Evolutionary conservation across 2,113 vertebrate species (phyloP).

Genomic region (Thalassarche chlororhynchos): DNA sequence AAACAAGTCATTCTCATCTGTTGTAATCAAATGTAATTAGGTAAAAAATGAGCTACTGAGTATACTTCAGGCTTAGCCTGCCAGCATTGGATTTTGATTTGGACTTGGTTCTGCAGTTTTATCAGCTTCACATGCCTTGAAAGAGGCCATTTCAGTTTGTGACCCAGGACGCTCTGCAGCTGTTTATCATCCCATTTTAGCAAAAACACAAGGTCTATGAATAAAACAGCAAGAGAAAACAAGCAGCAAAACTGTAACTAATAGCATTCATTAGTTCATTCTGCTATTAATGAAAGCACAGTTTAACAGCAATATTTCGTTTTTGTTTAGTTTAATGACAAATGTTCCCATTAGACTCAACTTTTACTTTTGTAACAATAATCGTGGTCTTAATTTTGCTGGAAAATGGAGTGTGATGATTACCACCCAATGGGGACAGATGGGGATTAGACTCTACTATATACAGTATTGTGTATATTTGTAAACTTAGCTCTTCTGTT

Average conservation of each 20-base stretch:
- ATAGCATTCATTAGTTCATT: not conserved
- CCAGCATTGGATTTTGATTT: not conserved
- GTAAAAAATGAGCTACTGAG: not conserved
- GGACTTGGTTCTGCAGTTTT: not conserved
- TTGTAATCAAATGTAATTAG: not conserved
- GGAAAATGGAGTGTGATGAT: not conserved
- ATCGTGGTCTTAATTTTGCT: not conserved
- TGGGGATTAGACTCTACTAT: not conserved
- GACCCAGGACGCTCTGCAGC: not conserved
- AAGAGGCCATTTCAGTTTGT: not conserved
- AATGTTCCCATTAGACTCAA: not conserved
- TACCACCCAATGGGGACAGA: not conserved
- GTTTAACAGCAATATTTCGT: not conserved
- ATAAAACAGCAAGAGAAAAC: not conserved
- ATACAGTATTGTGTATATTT: not conserved
- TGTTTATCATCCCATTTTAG: not conserved
- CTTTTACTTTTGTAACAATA: not conserved
- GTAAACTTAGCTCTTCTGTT: not conserved
- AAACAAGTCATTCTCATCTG: not conserved
- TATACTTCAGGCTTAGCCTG: not conserved
- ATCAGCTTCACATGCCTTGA: not conserved
- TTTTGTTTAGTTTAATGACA: not conserved
- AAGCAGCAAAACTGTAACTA: not conserved
- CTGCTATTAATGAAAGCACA: not conserved
- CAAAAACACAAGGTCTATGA: not conserved